phyloP scores from a whole-genome alignment of 2,797 vertebrate species.

The Oryzias sinensis region DNA sequence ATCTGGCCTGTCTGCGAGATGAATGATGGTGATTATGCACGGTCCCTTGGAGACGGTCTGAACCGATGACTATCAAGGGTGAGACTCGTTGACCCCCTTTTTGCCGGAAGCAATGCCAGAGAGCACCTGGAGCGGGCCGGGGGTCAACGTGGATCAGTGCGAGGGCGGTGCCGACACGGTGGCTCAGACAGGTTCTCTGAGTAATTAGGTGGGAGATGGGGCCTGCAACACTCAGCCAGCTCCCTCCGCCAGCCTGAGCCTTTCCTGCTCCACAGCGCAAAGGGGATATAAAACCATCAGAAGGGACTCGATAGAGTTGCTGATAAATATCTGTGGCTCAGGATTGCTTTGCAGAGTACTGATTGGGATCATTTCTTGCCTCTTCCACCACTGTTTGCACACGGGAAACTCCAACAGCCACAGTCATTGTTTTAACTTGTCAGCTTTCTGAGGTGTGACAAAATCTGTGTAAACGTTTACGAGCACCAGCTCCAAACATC shows the following conservation, averaged over 20 bases:
- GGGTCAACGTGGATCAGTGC: slow-evolving; percentile 58
- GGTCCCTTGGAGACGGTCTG: slow-evolving; percentile 46
- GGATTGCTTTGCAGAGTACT: too few species aligned
- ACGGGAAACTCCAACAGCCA: too few species aligned
- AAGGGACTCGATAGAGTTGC: too few species aligned
- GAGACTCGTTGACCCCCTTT: slow-evolving; percentile 56
- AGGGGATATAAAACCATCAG: neutral
- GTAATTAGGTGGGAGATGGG: slow-evolving; percentile 56
- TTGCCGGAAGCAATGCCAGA: slow-evolving; percentile 52
- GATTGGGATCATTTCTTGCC: too few species aligned
- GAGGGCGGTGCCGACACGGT: slow-evolving; percentile 52
- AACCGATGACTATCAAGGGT: slow-evolving; percentile 52
- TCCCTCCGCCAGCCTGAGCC: slow-evolving; percentile 17
- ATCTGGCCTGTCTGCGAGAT: slow-evolving; percentile 27
- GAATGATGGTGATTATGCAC: slow-evolving; percentile 58
- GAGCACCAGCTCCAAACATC: too few species aligned
- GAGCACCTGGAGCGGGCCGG: slow-evolving; percentile 33
- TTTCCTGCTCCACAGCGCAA: neutral
- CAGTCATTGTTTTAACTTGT: too few species aligned
- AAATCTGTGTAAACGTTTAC: too few species aligned
- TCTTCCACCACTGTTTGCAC: too few species aligned
- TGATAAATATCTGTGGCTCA: too few species aligned
- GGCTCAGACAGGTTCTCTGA: slow-evolving; percentile 46
- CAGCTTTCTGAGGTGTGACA: too few species aligned
- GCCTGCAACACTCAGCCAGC: slow-evolving; percentile 12